Base-by-base conservation (phyloP, 1,140 invertebrate species). In the Drosophila parvula region DNA sequence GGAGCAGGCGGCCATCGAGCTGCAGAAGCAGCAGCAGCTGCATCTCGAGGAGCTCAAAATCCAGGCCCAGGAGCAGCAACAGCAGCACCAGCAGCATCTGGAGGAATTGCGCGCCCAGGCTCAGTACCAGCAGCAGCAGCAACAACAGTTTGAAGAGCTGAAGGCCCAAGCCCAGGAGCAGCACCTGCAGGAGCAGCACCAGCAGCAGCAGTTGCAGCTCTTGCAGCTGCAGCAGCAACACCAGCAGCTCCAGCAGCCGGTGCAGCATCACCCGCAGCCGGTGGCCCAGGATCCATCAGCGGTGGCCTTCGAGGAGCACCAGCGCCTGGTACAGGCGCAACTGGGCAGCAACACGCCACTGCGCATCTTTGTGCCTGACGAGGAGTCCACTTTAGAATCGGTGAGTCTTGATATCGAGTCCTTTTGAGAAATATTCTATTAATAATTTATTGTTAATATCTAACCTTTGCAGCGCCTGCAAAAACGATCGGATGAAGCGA, bases 311-410 rank as follows among this genome's bases (percentile, higher is more conserved):
- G 85, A 92, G 38, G 85, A 92, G 32, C 91, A 92, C 55, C 91
- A 92, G 60, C 81, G 91, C 43, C 60, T 92, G 30, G 82, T 92
- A 9, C 76, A 92, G 47, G 82, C 91, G 59, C 91, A 92, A 55
- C 64, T 92, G 6, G 91, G 89, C 9, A 65, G 74, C 36, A 82
- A 80, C 48, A 86, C 89, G 6, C 91, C 91, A 0, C 41, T 92
- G 12, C 77, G 91, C 16, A 92, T 92, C 34, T 92, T 91, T 67
- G 91, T 92, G 7, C 91, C 91, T 27, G 91, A 92, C 48, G 91
- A 92, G 16, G 90, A 91, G 45, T 27, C 99, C 81, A 98, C 99
- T 81, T 98, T 98, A 9, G 85, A 90, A 63, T 59, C 81, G 65
- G 85, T 90, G 51, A 70, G 47, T 14, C 28, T 12, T 6, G 8